These are phyloP conservation scores for Drosophila fungiperda DNA, from an alignment of 2,888 invertebrate genomes.

Conservation along the genomic window DNA sequence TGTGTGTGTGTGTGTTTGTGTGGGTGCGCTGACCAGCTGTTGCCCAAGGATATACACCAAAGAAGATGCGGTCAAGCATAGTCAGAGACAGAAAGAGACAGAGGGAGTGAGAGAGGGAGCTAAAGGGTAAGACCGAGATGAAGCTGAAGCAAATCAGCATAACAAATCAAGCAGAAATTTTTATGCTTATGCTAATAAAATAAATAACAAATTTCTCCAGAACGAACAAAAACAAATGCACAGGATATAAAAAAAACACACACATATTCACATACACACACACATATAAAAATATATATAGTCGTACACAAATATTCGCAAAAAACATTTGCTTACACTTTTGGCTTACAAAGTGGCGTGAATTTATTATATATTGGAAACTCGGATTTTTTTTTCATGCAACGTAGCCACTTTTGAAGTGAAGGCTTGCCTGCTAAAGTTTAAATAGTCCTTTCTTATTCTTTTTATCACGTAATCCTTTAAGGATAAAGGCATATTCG, in stretches of 20 bases:
- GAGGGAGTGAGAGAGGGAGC: background rate
- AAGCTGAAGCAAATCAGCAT: constrained; percentile 71
- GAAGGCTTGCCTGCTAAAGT: constrained; percentile 11
- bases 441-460: constrained; percentile 16
- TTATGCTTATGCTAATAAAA: constrained; percentile 78
- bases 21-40: constrained; percentile 61
- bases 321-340: constrained; percentile 16
- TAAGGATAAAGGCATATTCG: background rate
- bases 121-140: constrained; percentile 30
- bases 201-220: constrained; percentile 74
- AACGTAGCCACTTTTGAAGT: constrained; percentile 57
- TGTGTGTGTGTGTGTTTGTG: constrained; percentile 33
- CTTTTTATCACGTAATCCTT: background rate
- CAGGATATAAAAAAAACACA: constrained; percentile 15
- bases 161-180: constrained; percentile 81
- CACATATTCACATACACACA: constrained; percentile 7
- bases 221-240: constrained; percentile 50
- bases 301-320: constrained; percentile 19
- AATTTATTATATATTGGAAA: constrained; percentile 51
- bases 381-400: constrained; percentile 38
- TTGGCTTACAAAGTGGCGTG: constrained; percentile 40
- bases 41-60: constrained; percentile 53
- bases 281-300: constrained; percentile 1
- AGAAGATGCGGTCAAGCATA: constrained; percentile 43
- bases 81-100: background rate